Evolutionary conservation across 2,888 invertebrate species (phyloP).

Genomic region (Furcula furcula): DNA sequence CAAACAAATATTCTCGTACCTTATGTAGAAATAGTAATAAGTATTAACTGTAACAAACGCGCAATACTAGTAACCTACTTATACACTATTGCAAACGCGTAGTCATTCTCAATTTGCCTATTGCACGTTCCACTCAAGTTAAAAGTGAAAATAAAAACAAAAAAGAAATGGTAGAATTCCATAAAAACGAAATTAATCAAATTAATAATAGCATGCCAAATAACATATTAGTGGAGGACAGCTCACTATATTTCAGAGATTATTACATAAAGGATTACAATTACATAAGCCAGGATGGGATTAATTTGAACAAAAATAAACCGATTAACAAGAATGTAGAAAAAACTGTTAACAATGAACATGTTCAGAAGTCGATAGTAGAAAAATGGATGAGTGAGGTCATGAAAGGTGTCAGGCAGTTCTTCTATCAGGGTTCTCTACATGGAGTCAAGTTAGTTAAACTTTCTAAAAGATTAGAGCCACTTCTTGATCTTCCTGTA

Average conservation of each 20-base stretch:
- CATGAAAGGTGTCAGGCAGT: slow-evolving; percentile 61
- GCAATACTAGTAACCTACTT: too few relatives aligned
- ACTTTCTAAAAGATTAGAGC: not conserved
- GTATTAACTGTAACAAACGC: too few relatives aligned
- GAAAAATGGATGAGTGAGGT: slow-evolving; percentile 58
- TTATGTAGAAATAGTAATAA: too few relatives aligned
- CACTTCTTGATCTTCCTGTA: not conserved
- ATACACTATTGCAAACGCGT: too few relatives aligned
- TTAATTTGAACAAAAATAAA: slow-evolving; percentile 30
- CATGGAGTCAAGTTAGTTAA: slow-evolving; percentile 73
- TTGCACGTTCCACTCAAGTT: too few relatives aligned
- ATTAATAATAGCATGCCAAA: slow-evolving; percentile 21
- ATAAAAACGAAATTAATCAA: slow-evolving; percentile 26
- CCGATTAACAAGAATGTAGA: slow-evolving; percentile 17
- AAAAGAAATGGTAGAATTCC: slow-evolving; percentile 27
- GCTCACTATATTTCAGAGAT: slow-evolving; percentile 49
- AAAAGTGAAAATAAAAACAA: not conserved
- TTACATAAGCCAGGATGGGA: slow-evolving; percentile 54
- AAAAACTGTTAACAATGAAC: slow-evolving; percentile 16
- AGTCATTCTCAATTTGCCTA: too few relatives aligned
- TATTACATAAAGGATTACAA: slow-evolving; percentile 65
- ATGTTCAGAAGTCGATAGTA: slow-evolving; percentile 27
- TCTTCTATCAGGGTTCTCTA: slow-evolving; percentile 68
- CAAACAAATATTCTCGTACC: too few relatives aligned
- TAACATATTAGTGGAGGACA: slow-evolving; percentile 27